These are phyloP conservation scores for Otocyon megalotis DNA, from an alignment of 2,113 vertebrate species.

Conservation along the genomic window DNA sequence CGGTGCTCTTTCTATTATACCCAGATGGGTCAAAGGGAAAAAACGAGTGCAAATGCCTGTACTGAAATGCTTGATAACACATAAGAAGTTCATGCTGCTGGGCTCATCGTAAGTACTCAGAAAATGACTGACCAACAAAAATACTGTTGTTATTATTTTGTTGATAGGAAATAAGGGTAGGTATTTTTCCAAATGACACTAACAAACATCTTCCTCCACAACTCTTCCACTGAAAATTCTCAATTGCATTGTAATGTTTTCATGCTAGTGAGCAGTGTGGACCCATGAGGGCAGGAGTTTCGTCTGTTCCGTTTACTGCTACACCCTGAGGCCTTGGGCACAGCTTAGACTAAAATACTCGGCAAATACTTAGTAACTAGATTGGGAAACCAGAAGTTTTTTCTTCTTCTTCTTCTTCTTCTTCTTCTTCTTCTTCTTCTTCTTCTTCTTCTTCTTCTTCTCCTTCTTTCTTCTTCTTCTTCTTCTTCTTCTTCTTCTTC, in stretches of 20 bases:
- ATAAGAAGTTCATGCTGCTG: neutral
- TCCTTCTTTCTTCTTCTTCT: neutral
- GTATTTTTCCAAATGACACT: neutral
- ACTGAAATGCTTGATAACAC: neutral
- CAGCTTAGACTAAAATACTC: neutral
- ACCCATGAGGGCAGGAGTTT: neutral
- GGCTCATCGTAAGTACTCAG: neutral
- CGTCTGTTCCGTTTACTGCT: neutral
- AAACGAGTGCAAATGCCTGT: neutral
- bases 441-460: neutral
- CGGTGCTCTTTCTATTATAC: neutral
- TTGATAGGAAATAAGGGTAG: neutral
- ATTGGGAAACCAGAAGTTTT: neutral
- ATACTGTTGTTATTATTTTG: neutral
- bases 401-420: neutral
- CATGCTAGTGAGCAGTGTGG: accelerated
- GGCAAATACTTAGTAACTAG: neutral
- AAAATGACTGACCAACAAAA: neutral
- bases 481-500: neutral
- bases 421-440: neutral
- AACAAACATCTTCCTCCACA: neutral
- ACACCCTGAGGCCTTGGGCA: neutral
- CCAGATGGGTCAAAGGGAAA: neutral
- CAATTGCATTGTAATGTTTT: neutral
- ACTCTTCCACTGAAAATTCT: neutral